These are phyloP conservation scores for Drosophila baimaii DNA, from an alignment of 1,140 invertebrate genomes.

Conservation along the genomic window DNA sequence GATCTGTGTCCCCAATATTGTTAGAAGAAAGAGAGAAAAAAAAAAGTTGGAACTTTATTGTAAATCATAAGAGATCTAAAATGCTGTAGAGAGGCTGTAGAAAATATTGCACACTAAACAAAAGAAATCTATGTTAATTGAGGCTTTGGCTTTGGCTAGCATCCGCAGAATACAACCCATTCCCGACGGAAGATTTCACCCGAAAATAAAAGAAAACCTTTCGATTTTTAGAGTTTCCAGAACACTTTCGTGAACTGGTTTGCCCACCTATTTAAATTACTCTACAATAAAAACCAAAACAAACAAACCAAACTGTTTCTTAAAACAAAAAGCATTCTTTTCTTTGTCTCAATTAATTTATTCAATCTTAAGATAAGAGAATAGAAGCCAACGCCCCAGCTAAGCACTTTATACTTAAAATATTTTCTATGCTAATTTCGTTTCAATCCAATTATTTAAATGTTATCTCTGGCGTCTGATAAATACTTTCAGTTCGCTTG, in stretches of 20 bases:
- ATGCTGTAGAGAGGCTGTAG: conserved; percentile 3
- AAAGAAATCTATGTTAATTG: conserved; percentile 43
- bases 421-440: conserved; percentile 15
- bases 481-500: conserved; percentile 39
- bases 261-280: conserved; percentile 6
- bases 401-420: conserved; percentile 14
- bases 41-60: conserved; percentile 15
- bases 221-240: conserved; percentile 10
- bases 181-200: conserved; percentile 22
- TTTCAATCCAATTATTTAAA: conserved; percentile 26
- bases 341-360: conserved; percentile 43
- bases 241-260: conserved; percentile 26
- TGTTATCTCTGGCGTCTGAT: conserved; percentile 7
- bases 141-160: conserved; percentile 21
- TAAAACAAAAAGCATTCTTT: conserved; percentile 42
- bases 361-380: conserved; percentile 13
- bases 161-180: background rate
- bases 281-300: conserved; percentile 16
- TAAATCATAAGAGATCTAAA: conserved; percentile 8
- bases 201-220: conserved; percentile 43
- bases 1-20: conserved; percentile 58
- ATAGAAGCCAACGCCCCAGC: conserved; percentile 15
- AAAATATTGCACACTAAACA: conserved; percentile 32
- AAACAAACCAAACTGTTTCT: conserved; percentile 25
- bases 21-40: conserved; percentile 35